Percentiles rank a stretch among this genome's conserved stretches.
Conservation (phyloP, 1,140 invertebrate genomes). For the Wiebesia pumilae region DNA sequence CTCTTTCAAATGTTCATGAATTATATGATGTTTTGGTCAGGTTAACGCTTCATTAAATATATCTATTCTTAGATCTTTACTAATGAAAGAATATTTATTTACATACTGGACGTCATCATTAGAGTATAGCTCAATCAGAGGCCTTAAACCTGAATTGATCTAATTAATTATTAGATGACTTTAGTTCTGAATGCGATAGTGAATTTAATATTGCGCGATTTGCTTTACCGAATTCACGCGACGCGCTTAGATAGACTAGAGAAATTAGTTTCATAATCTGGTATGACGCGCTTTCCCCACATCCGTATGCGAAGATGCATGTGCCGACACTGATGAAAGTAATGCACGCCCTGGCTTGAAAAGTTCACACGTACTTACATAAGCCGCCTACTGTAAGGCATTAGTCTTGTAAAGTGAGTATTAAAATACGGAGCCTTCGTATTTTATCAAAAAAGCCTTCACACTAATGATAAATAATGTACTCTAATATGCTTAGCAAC, state of each 20-base stretch:
- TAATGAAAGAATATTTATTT: slow-evolving; percentile 15
- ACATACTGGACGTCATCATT: not conserved
- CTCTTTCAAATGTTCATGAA: not conserved
- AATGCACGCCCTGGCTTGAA: slow-evolving; percentile 24
- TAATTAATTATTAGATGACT: slow-evolving; percentile 25
- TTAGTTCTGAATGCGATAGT: not conserved
- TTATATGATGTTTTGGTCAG: not conserved
- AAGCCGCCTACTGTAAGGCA: not conserved
- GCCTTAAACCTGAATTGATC: not conserved
- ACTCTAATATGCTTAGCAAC: not conserved
- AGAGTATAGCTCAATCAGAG: slow-evolving; percentile 9
- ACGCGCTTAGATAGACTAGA: slow-evolving; percentile 53
- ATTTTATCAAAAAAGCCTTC: not conserved
- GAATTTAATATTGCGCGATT: slow-evolving; percentile 47
- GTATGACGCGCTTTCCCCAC: slow-evolving; percentile 55
- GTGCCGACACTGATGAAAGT: slow-evolving; percentile 52
- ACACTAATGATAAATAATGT: not conserved
- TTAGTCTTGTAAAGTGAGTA: slow-evolving; percentile 29
- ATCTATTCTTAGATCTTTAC: not conserved
- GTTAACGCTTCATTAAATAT: not conserved
- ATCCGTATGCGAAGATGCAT: slow-evolving; percentile 43
- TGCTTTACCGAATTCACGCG: slow-evolving; percentile 45
- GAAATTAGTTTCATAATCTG: slow-evolving; percentile 62
- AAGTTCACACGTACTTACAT: slow-evolving; percentile 32
- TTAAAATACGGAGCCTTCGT: not conserved